Percentiles rank a stretch among this genome's conserved stretches.
Evolutionary conservation across 2,888 invertebrate genomes (phyloP).

Genomic region (Syrphus vitripennis): DNA sequence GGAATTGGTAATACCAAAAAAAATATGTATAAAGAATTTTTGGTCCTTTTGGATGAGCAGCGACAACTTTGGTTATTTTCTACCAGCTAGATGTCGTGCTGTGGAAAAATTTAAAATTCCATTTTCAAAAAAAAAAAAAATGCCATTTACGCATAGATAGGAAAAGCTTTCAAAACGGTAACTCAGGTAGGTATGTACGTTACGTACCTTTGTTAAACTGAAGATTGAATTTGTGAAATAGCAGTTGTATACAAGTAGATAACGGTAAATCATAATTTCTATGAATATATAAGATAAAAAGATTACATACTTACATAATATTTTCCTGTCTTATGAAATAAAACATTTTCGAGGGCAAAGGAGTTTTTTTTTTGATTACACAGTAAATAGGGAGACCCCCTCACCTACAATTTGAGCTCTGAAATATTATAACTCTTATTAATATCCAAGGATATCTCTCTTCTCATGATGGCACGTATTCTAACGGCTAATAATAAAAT

Average conservation of each 20-base stretch:
- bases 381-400: neutral
- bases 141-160: no score
- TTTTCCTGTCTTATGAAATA: neutral
- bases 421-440: neutral
- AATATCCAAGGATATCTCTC: neutral
- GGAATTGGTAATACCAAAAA: neutral
- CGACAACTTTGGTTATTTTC: neutral
- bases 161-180: neutral
- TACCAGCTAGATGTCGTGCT: neutral
- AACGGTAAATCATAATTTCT: conserved; percentile 45
- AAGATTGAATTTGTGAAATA: neutral
- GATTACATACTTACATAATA: conserved; percentile 26
- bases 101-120: conserved; percentile 41
- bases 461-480: neutral
- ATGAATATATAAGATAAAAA: conserved; percentile 38
- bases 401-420: neutral
- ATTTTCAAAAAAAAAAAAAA: conserved; percentile 3
- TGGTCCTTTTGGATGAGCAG: neutral
- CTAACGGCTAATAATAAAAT: neutral
- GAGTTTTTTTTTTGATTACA: neutral
- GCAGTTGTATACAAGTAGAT: conserved; percentile 4
- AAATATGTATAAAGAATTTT: neutral
- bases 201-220: neutral
- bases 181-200: neutral
- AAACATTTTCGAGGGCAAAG: neutral